A percentile compares a stretch with the other conserved stretches of the same genome.
These are phyloP conservation scores for Narcine bancroftii DNA, from an alignment of 2,113 vertebrate genomes.

Conservation along the genomic window DNA sequence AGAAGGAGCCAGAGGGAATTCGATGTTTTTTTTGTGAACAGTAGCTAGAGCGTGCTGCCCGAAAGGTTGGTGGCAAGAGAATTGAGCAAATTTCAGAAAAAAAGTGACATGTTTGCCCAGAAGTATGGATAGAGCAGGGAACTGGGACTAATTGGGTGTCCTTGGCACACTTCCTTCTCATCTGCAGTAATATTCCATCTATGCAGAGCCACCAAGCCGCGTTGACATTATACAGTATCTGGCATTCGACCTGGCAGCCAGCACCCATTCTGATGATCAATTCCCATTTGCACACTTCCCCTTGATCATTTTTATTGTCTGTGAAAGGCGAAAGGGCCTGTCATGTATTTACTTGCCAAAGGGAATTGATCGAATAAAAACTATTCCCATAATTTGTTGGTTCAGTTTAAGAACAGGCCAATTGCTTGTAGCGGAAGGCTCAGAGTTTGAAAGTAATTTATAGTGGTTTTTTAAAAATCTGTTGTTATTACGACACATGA, in stretches of 20 bases:
- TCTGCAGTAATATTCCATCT: neutral
- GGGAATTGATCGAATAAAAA: slow-evolving; percentile 28
- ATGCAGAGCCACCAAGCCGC: neutral
- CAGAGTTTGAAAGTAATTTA: slow-evolving; percentile 28
- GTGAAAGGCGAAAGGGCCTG: neutral
- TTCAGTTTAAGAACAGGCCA: slow-evolving; percentile 24
- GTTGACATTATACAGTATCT: neutral
- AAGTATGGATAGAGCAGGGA: neutral
- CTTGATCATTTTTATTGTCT: slow-evolving; percentile 23
- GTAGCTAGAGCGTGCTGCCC: neutral
- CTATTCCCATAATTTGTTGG: neutral
- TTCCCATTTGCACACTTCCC: slow-evolving; percentile 10
- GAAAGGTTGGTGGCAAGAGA: neutral
- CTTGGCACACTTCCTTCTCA: neutral
- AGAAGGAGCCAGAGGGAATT: too few relatives aligned
- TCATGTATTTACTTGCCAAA: slow-evolving; percentile 27
- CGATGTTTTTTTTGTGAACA: too few relatives aligned
- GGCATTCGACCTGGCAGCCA: neutral
- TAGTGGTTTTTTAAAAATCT: neutral
- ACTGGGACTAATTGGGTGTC: neutral
- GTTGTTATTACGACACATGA: neutral
- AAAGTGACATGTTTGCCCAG: neutral
- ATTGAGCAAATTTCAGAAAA: neutral
- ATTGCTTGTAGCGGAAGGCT: slow-evolving; percentile 3
- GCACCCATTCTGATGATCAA: neutral